Evolutionary conservation across 2,888 invertebrate species (phyloP), one percentile per base, ranked within the genome.

Genomic region (Dolichomitus sp.): DNA sequence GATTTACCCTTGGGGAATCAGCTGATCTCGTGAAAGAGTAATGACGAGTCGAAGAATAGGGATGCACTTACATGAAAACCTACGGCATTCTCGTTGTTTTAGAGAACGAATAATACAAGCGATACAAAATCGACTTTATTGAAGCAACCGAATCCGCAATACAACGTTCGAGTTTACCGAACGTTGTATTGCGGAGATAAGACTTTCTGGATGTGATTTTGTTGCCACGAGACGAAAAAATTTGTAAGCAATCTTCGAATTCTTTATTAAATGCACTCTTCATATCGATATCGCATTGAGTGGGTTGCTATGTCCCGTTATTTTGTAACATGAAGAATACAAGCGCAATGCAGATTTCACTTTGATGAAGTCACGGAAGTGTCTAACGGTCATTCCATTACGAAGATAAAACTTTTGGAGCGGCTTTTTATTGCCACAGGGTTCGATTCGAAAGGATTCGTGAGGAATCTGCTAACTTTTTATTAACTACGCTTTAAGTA

Each of bases 1-100:
- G 66, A 74, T 68, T 61, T 61, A 57, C 77, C 81, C 77, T 77
- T 27, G 77, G 69, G 81, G 76, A 74, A 65, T 73, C 77, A 65
- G 33, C 40, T 23, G 57, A 80, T 54, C 77, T 14, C 66, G 48
- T 59, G 61, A 74, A 80, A 80, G 50, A 68, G 48, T 73, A 68
- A 80, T 73, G 54, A 40, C 68, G 65, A 50, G 54, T 12, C 37
- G 45, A 63, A 73, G 54, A 77, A 76, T 65, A 23, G 52, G 42
- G 59, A 65, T 66, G 54, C 45, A 52, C 33, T 17, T 17, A 45
- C 61, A 17, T 12, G 27, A 4, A 1, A n/a, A n/a, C 27, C 54
- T 14, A 2, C 11, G n/a, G n/a, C 57, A 37, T 37, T 37, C 33
- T 59, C 48, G 40, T 37, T 23, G 40, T 52, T 68, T 79, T n/a